Conservation (phyloP, 1,140 invertebrate species). For the Heterodera schachtii region DNA sequence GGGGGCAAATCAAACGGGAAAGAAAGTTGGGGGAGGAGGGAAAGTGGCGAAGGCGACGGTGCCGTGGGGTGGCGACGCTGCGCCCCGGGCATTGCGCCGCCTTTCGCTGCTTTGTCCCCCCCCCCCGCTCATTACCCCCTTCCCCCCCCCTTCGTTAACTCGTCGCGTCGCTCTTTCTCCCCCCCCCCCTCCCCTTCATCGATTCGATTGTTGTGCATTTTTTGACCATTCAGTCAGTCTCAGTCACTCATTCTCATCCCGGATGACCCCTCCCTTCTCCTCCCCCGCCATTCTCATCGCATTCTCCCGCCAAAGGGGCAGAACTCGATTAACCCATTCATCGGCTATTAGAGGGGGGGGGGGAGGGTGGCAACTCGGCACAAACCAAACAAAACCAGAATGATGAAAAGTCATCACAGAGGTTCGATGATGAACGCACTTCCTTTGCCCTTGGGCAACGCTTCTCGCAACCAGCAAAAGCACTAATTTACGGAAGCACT, state of each 20-base stretch:
- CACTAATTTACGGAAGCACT: no score
- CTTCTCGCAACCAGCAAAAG: no score
- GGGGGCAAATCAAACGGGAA: no score
- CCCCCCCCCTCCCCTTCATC: neutral
- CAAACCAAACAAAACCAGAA: neutral
- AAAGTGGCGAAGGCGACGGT: no score
- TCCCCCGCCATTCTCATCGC: neutral
- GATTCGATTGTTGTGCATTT: conserved; percentile 4
- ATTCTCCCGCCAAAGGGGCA: neutral
- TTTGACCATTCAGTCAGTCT: neutral
- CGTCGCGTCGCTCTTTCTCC: no score
- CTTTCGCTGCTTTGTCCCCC: neutral
- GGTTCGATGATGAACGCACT: neutral
- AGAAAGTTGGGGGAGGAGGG: no score
- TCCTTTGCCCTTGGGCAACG: no score
- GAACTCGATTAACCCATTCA: neutral
- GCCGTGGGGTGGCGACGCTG: no score
- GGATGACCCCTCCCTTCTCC: neutral
- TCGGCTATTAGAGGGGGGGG: no score
- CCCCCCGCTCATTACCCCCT: conserved; percentile 2
- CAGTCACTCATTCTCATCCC: neutral
- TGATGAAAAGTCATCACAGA: neutral
- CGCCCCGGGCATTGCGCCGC: neutral
- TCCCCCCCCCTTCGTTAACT: neutral
- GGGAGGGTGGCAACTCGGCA: no score